phyloP scores from a whole-genome alignment of 2,888 invertebrate genomes.

The Desoria tigrina region DNA sequence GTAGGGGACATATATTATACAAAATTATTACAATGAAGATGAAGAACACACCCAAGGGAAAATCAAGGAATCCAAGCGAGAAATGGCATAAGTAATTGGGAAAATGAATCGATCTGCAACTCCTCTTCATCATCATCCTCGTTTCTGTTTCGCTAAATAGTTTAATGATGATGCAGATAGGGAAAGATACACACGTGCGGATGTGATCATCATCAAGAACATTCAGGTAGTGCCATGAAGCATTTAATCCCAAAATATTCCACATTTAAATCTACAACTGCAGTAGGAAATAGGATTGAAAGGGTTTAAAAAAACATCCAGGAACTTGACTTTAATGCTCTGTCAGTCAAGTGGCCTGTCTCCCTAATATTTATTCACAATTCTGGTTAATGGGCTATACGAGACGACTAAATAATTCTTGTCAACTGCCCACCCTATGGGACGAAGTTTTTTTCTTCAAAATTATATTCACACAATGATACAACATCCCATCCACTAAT shows the following conservation, averaged over 20 bases:
- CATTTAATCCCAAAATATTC: neutral
- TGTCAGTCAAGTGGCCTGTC: constrained; percentile 25
- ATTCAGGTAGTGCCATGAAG: neutral
- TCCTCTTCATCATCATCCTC: constrained; percentile 1
- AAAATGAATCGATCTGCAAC: constrained; percentile 14
- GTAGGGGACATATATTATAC: no score
- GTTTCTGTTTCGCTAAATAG: neutral
- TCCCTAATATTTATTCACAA: constrained; percentile 16
- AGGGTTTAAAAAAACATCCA: constrained; percentile 9
- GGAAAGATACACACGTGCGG: neutral
- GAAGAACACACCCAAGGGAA: constrained; percentile 11
- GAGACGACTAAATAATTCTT: constrained; percentile 13
- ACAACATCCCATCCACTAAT: constrained; percentile 13
- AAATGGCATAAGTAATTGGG: constrained; percentile 8
- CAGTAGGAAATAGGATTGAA: no score
- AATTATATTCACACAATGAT: neutral
- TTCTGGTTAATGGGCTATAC: constrained; percentile 10
- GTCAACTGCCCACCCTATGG: constrained; percentile 16
- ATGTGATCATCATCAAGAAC: constrained; percentile 1
- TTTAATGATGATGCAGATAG: neutral
- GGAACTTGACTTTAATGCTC: constrained; percentile 33
- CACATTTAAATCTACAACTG: neutral
- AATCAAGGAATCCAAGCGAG: constrained; percentile 4
- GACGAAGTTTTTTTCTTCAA: neutral
- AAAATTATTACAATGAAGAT: no score